Percentiles rank a stretch among this genome's conserved stretches.
phyloP scores from a whole-genome alignment of 2,888 invertebrate species.

The Heliconius aoede region DNA sequence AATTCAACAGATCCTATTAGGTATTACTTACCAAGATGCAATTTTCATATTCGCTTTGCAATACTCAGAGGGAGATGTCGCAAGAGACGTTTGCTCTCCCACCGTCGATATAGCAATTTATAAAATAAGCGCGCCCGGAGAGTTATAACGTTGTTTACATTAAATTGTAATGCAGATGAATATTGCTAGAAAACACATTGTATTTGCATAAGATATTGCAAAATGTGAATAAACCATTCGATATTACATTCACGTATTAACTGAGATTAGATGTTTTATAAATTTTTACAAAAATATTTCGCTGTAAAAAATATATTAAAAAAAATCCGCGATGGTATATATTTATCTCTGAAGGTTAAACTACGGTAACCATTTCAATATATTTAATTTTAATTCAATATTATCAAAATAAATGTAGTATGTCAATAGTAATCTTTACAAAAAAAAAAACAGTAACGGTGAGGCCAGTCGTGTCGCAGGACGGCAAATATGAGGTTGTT shows the following conservation, averaged over 20 bases:
- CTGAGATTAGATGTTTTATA: slow-evolving; percentile 1
- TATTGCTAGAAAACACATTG: slow-evolving; percentile 28
- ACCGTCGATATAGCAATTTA: slow-evolving; percentile 29
- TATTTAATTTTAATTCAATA: too few relatives aligned
- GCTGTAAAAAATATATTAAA: too few relatives aligned
- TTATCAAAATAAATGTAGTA: too few relatives aligned
- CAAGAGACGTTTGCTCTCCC: slow-evolving; percentile 26
- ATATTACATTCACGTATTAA: slow-evolving; percentile 6
- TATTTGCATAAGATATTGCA: slow-evolving; percentile 18
- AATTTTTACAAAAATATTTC: too few relatives aligned
- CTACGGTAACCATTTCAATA: too few relatives aligned
- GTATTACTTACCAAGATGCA: slow-evolving; percentile 17
- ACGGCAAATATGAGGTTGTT: too few relatives aligned
- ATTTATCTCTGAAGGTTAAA: too few relatives aligned
- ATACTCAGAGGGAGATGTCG: slow-evolving; percentile 26
- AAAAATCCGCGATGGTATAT: too few relatives aligned
- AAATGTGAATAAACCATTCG: background rate
- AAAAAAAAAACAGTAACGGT: too few relatives aligned
- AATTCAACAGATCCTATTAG: background rate
- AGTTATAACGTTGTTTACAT: slow-evolving; percentile 23
- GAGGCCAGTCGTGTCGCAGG: too few relatives aligned
- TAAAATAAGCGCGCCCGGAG: slow-evolving; percentile 29
- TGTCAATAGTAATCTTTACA: too few relatives aligned
- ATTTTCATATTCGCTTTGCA: slow-evolving; percentile 27
- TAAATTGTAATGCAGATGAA: slow-evolving; percentile 34